Conservation (phyloP, 1,140 invertebrate genomes). For the Hirudo medicinalis region DNA sequence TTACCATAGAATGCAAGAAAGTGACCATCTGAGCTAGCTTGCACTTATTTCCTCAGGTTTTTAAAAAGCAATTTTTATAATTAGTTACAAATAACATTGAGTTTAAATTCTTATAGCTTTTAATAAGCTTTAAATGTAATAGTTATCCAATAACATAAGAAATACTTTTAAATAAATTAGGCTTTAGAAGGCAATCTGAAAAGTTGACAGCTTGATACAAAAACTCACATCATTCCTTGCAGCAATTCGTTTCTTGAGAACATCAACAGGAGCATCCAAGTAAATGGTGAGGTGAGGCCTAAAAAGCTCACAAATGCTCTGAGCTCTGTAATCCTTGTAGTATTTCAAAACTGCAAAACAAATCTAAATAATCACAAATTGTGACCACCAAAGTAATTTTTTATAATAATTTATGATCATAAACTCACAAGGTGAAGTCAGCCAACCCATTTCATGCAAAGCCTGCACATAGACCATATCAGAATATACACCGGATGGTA, state of each 20-base stretch:
- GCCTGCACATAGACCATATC: slow-evolving; percentile 29
- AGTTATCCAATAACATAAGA: no score
- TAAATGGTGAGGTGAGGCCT: slow-evolving; percentile 29
- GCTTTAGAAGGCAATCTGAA: no score
- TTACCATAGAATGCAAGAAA: no score
- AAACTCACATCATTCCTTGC: slow-evolving; percentile 27
- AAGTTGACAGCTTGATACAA: no score
- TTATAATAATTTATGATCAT: slow-evolving; percentile 4
- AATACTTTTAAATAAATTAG: no score
- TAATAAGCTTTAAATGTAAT: no score
- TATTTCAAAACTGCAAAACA: slow-evolving; percentile 20
- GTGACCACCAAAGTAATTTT: not conserved
- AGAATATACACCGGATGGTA: slow-evolving; percentile 27
- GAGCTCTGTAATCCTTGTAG: slow-evolving; percentile 23
- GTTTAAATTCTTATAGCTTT: no score
- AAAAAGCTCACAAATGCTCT: slow-evolving; percentile 27
- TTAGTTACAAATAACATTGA: no score
- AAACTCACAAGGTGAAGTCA: slow-evolving; percentile 24
- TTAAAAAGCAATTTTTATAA: no score
- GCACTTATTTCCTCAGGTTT: no score
- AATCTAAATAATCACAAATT: not conserved
- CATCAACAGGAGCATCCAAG: slow-evolving; percentile 28
- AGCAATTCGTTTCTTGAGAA: slow-evolving; percentile 25
- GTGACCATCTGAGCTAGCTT: no score
- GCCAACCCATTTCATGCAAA: slow-evolving; percentile 23